These are phyloP conservation scores for Yponomeuta plumbellus DNA, from an alignment of 2,888 invertebrate genomes.

Conservation along the genomic window DNA sequence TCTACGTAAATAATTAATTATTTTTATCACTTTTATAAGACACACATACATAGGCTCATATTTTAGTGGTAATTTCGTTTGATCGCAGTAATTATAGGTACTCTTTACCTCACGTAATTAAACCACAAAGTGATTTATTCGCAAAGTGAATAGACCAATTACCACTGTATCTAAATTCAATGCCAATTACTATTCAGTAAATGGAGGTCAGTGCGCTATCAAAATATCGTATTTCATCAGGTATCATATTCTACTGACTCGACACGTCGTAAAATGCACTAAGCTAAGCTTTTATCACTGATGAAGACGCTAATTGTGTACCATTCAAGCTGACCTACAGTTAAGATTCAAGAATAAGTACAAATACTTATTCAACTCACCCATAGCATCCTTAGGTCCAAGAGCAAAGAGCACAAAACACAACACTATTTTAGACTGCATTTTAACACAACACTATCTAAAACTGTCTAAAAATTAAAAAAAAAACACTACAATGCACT, in stretches of 20 bases:
- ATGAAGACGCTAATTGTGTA: not conserved
- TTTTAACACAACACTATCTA: not conserved
- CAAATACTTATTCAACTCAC: constrained; percentile 27
- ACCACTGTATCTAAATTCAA: too few relatives aligned
- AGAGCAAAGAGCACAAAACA: not conserved
- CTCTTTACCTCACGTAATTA: too few relatives aligned
- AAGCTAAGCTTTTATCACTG: not conserved
- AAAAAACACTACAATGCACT: not conserved
- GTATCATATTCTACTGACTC: not conserved
- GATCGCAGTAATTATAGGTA: too few relatives aligned
- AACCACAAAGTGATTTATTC: not conserved
- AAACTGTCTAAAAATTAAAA: not conserved
- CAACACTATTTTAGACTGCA: constrained; percentile 6
- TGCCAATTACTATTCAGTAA: not conserved
- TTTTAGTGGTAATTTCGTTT: too few relatives aligned
- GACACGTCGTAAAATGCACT: not conserved
- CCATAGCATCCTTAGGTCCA: constrained; percentile 21
- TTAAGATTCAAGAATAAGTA: not conserved
- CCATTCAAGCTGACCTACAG: constrained; percentile 9
- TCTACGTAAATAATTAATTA: too few relatives aligned
- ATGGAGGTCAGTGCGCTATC: not conserved
- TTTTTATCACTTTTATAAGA: too few relatives aligned
- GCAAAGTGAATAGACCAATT: not conserved
- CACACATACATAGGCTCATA: too few relatives aligned
- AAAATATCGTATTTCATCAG: not conserved